These are phyloP conservation scores for Oligia fasciuncula DNA, from an alignment of 2,888 invertebrate genomes.

Conservation along the genomic window DNA sequence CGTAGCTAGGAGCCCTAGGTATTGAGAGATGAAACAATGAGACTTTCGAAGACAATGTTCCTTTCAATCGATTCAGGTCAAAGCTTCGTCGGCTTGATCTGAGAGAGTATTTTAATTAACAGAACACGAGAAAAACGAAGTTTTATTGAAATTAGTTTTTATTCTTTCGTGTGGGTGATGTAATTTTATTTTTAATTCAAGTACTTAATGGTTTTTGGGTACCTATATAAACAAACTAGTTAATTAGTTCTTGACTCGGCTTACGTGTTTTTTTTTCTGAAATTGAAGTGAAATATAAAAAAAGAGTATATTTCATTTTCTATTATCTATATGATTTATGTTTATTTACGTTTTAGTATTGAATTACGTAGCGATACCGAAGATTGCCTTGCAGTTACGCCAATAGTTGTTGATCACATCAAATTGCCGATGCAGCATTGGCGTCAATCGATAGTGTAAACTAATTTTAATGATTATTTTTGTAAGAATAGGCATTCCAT, in stretches of 20 bases:
- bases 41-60: conserved; percentile 63
- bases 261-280: not conserved
- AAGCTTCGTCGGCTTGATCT: conserved; percentile 61
- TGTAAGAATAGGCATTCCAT: not conserved
- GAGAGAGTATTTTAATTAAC: conserved; percentile 64
- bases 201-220: conserved; percentile 5
- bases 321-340: not conserved
- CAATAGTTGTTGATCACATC: not conserved
- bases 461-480: not conserved
- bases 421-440: too few relatives aligned
- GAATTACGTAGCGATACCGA: not conserved
- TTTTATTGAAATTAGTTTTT: conserved; percentile 56
- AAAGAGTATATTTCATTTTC: not conserved
- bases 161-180: conserved; percentile 25
- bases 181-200: conserved; percentile 17
- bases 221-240: not conserved
- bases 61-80: conserved; percentile 59
- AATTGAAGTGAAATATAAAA: not conserved
- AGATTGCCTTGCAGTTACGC: not conserved
- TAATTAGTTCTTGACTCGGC: not conserved
- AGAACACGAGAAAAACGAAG: conserved; percentile 55
- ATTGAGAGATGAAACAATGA: conserved; percentile 58
- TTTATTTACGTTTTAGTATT: too few relatives aligned
- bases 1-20: conserved; percentile 36
- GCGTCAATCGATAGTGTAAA: not conserved